Percentiles rank a stretch among this genome's conserved stretches.
Evolutionary conservation across 2,797 vertebrate genomes (phyloP).

Genomic region (Tympanoctomys barrerae): DNA sequence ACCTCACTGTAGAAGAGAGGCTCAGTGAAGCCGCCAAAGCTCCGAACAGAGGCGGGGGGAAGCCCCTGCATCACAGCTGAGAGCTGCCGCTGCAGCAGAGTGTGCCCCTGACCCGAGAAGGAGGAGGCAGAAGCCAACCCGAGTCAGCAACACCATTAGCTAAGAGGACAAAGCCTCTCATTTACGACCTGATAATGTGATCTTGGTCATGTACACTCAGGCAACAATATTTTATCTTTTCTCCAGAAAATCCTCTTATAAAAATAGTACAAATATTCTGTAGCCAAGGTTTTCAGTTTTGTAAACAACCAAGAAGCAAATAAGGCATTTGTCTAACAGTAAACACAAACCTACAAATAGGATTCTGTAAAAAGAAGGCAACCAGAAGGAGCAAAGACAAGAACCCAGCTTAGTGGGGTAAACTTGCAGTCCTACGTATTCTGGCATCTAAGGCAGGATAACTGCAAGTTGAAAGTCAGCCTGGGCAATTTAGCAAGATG

Average conservation of each 20-base stretch:
- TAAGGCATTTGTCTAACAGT: slow-evolving; percentile 73
- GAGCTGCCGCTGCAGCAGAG: background rate
- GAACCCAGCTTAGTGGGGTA: background rate
- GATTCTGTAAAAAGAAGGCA: slow-evolving; percentile 74
- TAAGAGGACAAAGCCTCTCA: slow-evolving; percentile 34
- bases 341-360: slow-evolving; percentile 75
- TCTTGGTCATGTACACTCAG: background rate
- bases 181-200: slow-evolving; percentile 23
- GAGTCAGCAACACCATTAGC: background rate
- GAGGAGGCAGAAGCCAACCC: slow-evolving; percentile 20
- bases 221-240: background rate
- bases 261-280: slow-evolving; percentile 70
- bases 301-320: slow-evolving; percentile 78
- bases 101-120: background rate
- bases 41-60: background rate
- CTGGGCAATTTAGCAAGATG: background rate
- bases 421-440: background rate
- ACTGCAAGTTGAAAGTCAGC: background rate
- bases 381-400: background rate
- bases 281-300: slow-evolving; percentile 65
- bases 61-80: background rate
- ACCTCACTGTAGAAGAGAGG: background rate
- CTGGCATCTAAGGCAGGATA: background rate
- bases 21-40: background rate
- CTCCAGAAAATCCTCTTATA: slow-evolving; percentile 61